These are phyloP conservation scores for Standfussiana lucernea DNA, from an alignment of 2,888 invertebrate genomes.

Conservation along the genomic window DNA sequence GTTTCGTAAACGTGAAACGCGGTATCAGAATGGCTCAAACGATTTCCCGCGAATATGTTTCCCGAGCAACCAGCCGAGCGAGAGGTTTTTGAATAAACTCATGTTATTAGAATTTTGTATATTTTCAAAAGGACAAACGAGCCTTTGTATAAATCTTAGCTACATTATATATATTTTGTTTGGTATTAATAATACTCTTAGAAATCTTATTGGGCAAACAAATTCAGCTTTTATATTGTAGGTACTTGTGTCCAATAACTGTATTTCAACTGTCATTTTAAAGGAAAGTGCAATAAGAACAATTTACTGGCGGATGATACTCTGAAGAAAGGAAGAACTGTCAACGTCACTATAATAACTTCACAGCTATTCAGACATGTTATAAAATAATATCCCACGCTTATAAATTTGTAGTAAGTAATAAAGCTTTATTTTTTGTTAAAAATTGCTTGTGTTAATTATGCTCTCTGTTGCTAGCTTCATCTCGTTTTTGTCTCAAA, in stretches of 20 bases:
- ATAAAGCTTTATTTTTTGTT: background rate
- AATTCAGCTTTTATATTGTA: background rate
- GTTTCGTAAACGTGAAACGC: slow-evolving; percentile 47
- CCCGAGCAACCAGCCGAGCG: slow-evolving; percentile 36
- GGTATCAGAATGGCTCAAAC: slow-evolving; percentile 63
- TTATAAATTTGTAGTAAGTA: background rate
- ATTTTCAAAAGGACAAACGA: slow-evolving; percentile 51
- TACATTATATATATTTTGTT: slow-evolving; percentile 11
- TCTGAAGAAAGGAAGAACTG: background rate
- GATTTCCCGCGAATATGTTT: slow-evolving; percentile 60
- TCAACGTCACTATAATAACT: background rate
- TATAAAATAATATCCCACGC: background rate
- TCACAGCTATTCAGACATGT: background rate
- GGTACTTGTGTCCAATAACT: background rate
- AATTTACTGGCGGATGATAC: background rate
- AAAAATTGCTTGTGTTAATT: background rate
- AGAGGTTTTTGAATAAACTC: slow-evolving; percentile 58
- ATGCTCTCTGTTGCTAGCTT: background rate
- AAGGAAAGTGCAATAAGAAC: background rate
- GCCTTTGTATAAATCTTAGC: slow-evolving; percentile 46
- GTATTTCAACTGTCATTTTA: background rate
- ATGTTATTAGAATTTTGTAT: slow-evolving; percentile 57
- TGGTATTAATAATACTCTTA: background rate
- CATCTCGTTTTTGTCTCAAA: no score
- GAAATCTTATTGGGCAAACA: background rate